These are phyloP conservation scores for Polyommatus icarus DNA, from an alignment of 2,888 invertebrate species.

Conservation along the genomic window DNA sequence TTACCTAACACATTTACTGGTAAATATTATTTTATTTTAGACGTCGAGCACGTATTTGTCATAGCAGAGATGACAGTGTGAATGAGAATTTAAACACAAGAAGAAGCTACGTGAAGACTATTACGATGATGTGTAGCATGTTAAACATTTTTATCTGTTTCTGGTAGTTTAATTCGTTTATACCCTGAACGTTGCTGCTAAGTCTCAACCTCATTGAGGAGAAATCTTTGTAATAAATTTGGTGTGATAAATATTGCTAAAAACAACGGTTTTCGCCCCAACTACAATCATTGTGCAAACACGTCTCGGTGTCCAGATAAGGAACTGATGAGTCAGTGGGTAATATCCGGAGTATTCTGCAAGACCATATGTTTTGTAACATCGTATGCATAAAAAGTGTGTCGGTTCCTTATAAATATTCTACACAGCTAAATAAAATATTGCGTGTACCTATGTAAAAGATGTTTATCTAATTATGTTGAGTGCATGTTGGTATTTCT, in stretches of 20 bases:
- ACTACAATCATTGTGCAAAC: constrained; percentile 48
- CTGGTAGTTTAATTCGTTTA: background rate
- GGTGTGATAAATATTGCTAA: constrained; percentile 17
- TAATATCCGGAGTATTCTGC: constrained; percentile 60
- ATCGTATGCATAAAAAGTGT: constrained; percentile 60
- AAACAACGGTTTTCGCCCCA: constrained; percentile 25
- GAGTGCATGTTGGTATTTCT: background rate
- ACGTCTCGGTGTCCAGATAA: constrained; percentile 64
- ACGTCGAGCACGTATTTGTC: constrained; percentile 29
- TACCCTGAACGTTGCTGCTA: background rate
- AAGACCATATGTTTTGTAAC: constrained; percentile 70
- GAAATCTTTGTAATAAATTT: background rate
- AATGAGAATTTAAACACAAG: constrained; percentile 23
- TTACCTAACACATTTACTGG: constrained; percentile 26
- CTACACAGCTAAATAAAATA: constrained; percentile 14
- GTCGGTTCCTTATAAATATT: constrained; percentile 47
- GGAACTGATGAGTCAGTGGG: constrained; percentile 61
- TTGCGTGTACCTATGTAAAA: constrained; percentile 19
- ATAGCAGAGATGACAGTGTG: constrained; percentile 25
- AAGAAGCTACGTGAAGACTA: background rate
- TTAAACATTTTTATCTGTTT: constrained; percentile 6
- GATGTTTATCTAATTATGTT: constrained; percentile 11
- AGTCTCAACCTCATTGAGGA: background rate
- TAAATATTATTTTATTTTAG: constrained; percentile 24
- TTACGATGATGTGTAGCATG: background rate